Percentiles rank a stretch among this genome's conserved stretches.
phyloP scores from a whole-genome alignment of 2,113 vertebrate species.

The Melierax canorus region DNA sequence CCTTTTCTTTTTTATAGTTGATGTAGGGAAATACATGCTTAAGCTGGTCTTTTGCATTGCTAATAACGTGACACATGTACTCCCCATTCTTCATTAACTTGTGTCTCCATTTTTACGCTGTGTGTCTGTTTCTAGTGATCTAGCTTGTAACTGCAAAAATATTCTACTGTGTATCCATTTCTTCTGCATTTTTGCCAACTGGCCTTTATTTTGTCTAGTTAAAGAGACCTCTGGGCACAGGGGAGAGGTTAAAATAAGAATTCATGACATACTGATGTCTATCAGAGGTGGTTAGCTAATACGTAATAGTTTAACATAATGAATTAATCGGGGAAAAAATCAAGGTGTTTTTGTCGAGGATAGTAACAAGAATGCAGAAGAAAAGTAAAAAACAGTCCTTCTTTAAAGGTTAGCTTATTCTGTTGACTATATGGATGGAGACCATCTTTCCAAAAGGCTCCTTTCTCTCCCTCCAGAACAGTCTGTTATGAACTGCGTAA shows the following conservation, averaged over 20 bases:
- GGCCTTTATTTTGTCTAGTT: conserved; percentile 35
- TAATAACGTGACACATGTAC: conserved; percentile 64
- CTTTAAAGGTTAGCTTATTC: not conserved
- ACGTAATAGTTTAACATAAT: not conserved
- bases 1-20: conserved; percentile 73
- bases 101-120: conserved; percentile 65
- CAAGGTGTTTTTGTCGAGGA: not conserved
- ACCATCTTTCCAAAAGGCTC: not conserved
- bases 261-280: not conserved
- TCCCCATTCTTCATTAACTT: conserved; percentile 66
- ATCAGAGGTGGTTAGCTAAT: not conserved
- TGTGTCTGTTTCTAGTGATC: conserved; percentile 69
- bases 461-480: not conserved
- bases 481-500: not conserved
- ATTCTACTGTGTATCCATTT: conserved; percentile 36
- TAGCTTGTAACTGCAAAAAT: conserved; percentile 65
- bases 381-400: not conserved
- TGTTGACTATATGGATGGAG: not conserved
- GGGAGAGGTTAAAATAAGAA: not conserved
- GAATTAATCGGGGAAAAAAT: not conserved
- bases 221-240: not conserved
- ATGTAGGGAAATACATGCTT: conserved; percentile 77
- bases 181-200: conserved; percentile 51
- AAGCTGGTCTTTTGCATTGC: conserved; percentile 94
- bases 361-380: not conserved